Percentiles rank a stretch among this genome's conserved stretches.
phyloP scores from a whole-genome alignment of 2,888 invertebrate species.

The Platycheirus albimanus region DNA sequence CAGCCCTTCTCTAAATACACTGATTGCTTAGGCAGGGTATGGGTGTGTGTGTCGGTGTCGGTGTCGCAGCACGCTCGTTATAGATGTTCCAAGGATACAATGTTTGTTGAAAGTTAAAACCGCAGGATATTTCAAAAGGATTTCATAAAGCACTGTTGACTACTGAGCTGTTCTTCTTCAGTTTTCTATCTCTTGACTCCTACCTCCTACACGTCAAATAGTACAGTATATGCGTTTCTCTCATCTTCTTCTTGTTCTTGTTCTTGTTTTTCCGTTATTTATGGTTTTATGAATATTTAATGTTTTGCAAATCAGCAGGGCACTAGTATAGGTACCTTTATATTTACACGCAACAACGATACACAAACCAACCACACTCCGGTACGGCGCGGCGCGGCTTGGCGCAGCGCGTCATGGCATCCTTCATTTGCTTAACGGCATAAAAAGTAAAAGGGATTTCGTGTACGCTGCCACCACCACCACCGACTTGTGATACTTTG shows the following conservation, averaged over 20 bases:
- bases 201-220: no score
- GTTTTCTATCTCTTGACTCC: constrained; percentile 8
- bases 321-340: constrained; percentile 25
- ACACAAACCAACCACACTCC: no score
- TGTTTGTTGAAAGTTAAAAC: constrained; percentile 68
- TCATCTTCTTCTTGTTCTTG: no score
- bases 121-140: constrained; percentile 67
- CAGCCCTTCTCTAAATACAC: constrained; percentile 23
- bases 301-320: constrained; percentile 51
- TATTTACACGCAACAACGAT: constrained; percentile 18
- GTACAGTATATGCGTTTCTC: constrained; percentile 15
- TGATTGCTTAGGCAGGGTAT: no score
- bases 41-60: neutral
- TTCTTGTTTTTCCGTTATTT: constrained; percentile 60
- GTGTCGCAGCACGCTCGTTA: constrained; percentile 29
- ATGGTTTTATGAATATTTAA: constrained; percentile 72
- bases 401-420: no score
- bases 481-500: constrained; percentile 63
- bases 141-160: constrained; percentile 62
- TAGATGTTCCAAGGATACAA: constrained; percentile 14
- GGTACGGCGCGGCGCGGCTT: no score
- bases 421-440: constrained; percentile 52
- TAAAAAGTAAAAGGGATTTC: constrained; percentile 53
- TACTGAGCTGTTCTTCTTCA: constrained; percentile 17
- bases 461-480: no score